Conservation (phyloP, 2,888 invertebrate genomes). For the Busseola fusca region DNA sequence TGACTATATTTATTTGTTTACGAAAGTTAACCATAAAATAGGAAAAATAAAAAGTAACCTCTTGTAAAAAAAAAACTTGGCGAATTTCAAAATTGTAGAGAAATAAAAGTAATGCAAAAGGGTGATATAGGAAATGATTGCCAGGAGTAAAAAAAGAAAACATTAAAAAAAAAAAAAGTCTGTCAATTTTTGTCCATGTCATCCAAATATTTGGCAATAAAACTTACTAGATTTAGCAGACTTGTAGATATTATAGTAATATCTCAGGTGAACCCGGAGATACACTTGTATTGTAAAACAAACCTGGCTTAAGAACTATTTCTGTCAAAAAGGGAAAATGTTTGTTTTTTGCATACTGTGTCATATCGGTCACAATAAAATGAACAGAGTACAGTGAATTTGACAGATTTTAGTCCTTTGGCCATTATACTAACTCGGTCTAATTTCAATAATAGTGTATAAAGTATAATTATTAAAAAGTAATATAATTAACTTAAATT, state of each 20-base stretch:
- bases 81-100: slow-evolving; percentile 38
- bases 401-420: slow-evolving; percentile 20
- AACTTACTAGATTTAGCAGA: slow-evolving; percentile 48
- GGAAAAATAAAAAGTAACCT: slow-evolving; percentile 11
- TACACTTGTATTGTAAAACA: slow-evolving; percentile 31
- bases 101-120: neutral
- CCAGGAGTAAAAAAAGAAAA: neutral
- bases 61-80: slow-evolving; percentile 8
- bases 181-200: slow-evolving; percentile 10
- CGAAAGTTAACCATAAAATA: slow-evolving; percentile 53
- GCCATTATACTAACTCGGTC: slow-evolving; percentile 8
- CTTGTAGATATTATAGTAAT: slow-evolving; percentile 55
- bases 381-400: neutral
- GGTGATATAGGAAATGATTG: neutral
- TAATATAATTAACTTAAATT: slow-evolving; percentile 49
- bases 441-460: slow-evolving; percentile 42
- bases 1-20: slow-evolving; percentile 50
- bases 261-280: slow-evolving; percentile 28
- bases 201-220: slow-evolving; percentile 39
- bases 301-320: slow-evolving; percentile 14
- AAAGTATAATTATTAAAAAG: slow-evolving; percentile 29
- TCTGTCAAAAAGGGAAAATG: slow-evolving; percentile 14
- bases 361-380: slow-evolving; percentile 6
- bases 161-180: neutral
- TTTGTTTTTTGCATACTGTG: neutral